Conservation (phyloP, 2,113 vertebrate species). For the Chaenogobius annularis region DNA sequence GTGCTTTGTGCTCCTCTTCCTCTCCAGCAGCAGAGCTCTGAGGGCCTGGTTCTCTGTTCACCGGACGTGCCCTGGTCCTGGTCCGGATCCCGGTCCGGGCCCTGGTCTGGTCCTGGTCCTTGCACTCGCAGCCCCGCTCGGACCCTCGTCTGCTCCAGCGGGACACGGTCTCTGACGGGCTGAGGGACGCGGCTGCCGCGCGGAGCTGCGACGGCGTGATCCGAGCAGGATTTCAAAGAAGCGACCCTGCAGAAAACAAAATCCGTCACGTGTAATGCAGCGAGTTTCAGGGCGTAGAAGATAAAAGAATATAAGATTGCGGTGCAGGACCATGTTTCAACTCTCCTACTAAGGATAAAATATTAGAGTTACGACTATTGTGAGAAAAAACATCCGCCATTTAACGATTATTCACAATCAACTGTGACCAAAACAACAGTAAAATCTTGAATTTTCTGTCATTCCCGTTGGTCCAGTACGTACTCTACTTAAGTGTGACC, state of each 20-base stretch:
- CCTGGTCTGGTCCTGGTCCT: neutral
- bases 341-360: too few species aligned
- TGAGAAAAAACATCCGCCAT: too few species aligned
- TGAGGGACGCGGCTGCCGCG: constrained; percentile 75
- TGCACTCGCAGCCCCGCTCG: constrained; percentile 8
- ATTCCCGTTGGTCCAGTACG: too few species aligned
- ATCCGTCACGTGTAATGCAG: neutral
- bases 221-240: constrained; percentile 91
- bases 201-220: constrained; percentile 78
- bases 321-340: too few species aligned
- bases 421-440: too few species aligned
- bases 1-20: constrained; percentile 59
- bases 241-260: constrained; percentile 74
- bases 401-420: too few species aligned
- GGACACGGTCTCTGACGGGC: constrained; percentile 24
- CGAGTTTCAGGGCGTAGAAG: neutral
- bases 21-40: constrained; percentile 70
- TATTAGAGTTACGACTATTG: too few species aligned
- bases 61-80: neutral
- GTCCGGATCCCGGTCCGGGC: neutral
- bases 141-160: constrained; percentile 29
- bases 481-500: too few species aligned
- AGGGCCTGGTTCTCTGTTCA: constrained; percentile 72
- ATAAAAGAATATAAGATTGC: too few species aligned
- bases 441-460: too few species aligned